These are phyloP conservation scores for Cyclophora punctaria DNA, from an alignment of 2,888 invertebrate species.

Conservation along the genomic window DNA sequence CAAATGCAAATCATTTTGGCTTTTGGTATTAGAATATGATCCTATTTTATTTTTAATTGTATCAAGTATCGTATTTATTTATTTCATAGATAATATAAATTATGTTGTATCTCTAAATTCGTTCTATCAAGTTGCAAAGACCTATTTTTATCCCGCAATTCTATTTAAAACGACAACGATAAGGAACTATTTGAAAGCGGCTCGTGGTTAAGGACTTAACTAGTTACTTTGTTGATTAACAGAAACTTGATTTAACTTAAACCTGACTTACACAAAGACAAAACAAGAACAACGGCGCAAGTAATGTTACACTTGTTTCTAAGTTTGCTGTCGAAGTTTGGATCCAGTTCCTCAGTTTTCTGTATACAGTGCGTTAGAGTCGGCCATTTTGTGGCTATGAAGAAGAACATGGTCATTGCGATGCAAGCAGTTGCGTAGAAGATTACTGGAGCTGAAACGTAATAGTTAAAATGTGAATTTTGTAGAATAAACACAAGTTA, in stretches of 20 bases:
- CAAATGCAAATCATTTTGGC: too few relatives aligned
- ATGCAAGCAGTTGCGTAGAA: slow-evolving; percentile 51
- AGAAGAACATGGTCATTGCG: slow-evolving; percentile 48
- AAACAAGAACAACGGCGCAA: slow-evolving; percentile 41
- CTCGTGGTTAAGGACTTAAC: neutral
- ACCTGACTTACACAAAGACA: slow-evolving; percentile 44
- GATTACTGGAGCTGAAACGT: slow-evolving; percentile 42
- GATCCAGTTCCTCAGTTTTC: slow-evolving; percentile 46
- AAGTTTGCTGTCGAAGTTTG: slow-evolving; percentile 37
- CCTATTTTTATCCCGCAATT: too few relatives aligned
- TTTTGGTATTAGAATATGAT: too few relatives aligned
- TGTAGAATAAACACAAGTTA: too few relatives aligned
- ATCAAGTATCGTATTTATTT: too few relatives aligned
- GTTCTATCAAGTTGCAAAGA: too few relatives aligned
- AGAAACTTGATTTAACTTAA: neutral
- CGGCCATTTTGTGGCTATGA: slow-evolving; percentile 51
- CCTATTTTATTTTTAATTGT: too few relatives aligned
- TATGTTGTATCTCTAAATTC: too few relatives aligned
- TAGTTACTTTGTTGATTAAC: neutral
- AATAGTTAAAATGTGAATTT: too few relatives aligned
- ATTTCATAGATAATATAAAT: too few relatives aligned
- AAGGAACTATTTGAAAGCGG: too few relatives aligned
- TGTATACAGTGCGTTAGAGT: slow-evolving; percentile 38
- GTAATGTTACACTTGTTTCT: slow-evolving; percentile 46
- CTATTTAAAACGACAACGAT: too few relatives aligned